phyloP scores from a whole-genome alignment of 2,888 invertebrate genomes.

The Leucophora obtusa region DNA sequence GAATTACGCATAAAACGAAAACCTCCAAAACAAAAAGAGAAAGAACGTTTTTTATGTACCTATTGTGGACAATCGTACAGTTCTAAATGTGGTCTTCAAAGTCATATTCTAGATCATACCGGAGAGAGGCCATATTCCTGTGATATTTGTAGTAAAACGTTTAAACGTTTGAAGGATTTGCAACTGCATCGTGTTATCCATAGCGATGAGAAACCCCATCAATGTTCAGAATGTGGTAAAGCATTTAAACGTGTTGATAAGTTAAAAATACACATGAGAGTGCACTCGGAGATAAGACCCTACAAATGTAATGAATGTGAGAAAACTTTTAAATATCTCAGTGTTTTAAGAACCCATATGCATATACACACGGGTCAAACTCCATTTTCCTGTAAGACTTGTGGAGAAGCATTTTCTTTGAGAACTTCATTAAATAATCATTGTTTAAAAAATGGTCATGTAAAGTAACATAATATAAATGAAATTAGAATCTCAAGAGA shows the following conservation, averaged over 20 bases:
- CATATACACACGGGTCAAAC: conserved; percentile 79
- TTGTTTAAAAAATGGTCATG: conserved; percentile 51
- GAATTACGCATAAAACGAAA: conserved; percentile 22
- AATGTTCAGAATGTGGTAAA: conserved; percentile 69
- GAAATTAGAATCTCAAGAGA: no score
- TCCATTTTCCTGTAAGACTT: conserved; percentile 48
- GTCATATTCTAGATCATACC: conserved; percentile 80
- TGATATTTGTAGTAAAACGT: conserved; percentile 72
- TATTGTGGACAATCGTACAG: conserved; percentile 52
- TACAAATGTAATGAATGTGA: conserved; percentile 82
- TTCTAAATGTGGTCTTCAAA: conserved; percentile 35
- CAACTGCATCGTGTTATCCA: conserved; percentile 83
- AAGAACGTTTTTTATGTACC: conserved; percentile 46
- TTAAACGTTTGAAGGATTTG: conserved; percentile 83
- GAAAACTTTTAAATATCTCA: conserved; percentile 83
- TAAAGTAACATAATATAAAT: conserved; percentile 9
- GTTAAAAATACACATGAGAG: conserved; percentile 67
- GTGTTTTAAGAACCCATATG: conserved; percentile 83
- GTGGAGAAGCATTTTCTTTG: conserved; percentile 52
- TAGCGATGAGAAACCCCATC: conserved; percentile 68
- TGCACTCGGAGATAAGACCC: conserved; percentile 70
- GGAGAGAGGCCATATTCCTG: conserved; percentile 77
- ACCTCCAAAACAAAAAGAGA: conserved; percentile 30
- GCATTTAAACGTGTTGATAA: conserved; percentile 71
- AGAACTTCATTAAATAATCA: conserved; percentile 56